Conservation (phyloP, 2,113 vertebrate species). For the Otus sunia region DNA sequence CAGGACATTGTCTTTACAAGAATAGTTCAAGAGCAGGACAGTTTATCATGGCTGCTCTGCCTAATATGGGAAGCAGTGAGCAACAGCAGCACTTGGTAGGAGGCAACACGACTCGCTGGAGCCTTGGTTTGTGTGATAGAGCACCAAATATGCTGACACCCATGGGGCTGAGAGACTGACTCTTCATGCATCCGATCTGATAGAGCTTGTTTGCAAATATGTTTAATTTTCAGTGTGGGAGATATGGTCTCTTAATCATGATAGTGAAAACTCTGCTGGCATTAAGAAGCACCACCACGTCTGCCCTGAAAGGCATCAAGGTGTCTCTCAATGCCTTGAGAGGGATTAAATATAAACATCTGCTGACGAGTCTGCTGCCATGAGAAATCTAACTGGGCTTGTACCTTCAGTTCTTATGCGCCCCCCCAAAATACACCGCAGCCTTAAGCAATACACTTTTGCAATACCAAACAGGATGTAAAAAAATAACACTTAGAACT, state of each 20-base stretch:
- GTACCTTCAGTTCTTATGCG: background rate
- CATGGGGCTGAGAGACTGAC: background rate
- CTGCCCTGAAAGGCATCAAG: background rate
- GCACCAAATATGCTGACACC: background rate
- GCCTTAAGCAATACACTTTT: background rate
- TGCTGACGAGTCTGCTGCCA: background rate
- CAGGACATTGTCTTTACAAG: conserved; percentile 7
- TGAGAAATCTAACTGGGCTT: background rate
- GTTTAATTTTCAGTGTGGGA: background rate
- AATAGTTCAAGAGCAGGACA: background rate
- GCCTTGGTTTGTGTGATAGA: background rate
- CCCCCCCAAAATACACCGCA: background rate
- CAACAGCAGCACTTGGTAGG: background rate
- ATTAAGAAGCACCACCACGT: fast-evolving
- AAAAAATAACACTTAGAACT: background rate
- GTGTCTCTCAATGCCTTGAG: background rate
- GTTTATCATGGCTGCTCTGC: background rate
- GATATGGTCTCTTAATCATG: background rate
- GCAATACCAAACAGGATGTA: background rate
- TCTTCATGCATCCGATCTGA: background rate
- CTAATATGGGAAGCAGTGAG: conserved; percentile 24
- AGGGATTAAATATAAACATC: background rate
- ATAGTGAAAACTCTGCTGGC: background rate
- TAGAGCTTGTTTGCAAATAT: background rate
- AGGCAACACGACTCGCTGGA: conserved; percentile 30